Evolutionary conservation across 2,797 vertebrate species (phyloP).

Genomic region (Loris lydekkerianus): DNA sequence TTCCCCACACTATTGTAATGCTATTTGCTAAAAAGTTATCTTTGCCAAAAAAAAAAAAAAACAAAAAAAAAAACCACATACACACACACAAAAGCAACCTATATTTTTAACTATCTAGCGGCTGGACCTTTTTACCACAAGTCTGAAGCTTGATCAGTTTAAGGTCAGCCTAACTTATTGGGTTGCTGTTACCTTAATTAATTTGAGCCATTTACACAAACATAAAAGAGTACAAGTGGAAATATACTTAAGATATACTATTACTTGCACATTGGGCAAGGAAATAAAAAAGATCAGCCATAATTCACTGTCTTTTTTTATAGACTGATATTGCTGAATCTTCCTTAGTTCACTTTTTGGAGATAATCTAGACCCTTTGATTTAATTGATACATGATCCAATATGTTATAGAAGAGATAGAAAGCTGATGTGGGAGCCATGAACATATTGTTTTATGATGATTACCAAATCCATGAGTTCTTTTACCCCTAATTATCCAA

Average conservation of each 20-base stretch:
- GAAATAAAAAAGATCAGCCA: not conserved
- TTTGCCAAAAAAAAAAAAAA: not conserved
- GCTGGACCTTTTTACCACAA: not conserved
- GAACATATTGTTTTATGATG: not conserved
- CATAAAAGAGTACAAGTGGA: not conserved
- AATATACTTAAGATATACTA: not conserved
- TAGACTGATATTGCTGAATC: not conserved
- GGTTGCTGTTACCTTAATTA: not conserved
- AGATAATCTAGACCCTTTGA: not conserved
- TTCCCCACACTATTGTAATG: not conserved
- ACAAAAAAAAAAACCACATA: no score
- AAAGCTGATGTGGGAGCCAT: not conserved
- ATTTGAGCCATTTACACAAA: not conserved
- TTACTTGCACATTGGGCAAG: not conserved
- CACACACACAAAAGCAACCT: not conserved
- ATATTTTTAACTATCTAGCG: not conserved
- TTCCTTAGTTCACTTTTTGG: not conserved
- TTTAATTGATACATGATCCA: not conserved
- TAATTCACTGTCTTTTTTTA: not conserved
- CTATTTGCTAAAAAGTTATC: not conserved
- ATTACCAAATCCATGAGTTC: not conserved
- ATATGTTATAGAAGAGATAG: not conserved
- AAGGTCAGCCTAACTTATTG: not conserved
- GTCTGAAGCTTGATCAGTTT: not conserved
- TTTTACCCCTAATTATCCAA: not conserved